Evolutionary conservation across 37 sponge, comb jelly and placozoan species (phyloP).

Genomic region (Aplysina aerophoba): DNA sequence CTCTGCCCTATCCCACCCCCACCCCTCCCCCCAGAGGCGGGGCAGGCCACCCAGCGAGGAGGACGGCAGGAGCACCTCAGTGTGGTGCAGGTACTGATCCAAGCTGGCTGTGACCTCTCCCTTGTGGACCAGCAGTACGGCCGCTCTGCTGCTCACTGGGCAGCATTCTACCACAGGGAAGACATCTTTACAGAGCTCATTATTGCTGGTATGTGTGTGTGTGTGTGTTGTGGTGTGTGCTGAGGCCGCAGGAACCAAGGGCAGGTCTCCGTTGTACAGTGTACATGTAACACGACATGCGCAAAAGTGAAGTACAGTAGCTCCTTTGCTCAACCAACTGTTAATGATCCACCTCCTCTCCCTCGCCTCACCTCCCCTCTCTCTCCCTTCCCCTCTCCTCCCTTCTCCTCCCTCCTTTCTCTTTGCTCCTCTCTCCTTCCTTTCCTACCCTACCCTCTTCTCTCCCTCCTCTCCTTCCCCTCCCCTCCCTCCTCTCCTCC

Average conservation of each 20-base stretch:
- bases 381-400: too few relatives aligned
- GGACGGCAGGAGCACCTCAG: conserved; percentile 34
- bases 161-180: conserved; percentile 58
- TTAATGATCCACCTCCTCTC: too few relatives aligned
- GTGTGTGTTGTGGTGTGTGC: not conserved
- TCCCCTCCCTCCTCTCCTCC: not conserved
- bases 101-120: conserved; percentile 44
- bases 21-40: not conserved
- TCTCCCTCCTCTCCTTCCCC: not conserved
- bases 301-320: too few relatives aligned
- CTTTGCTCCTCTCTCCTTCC: too few relatives aligned
- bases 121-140: conserved; percentile 68
- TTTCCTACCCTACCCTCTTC: too few relatives aligned
- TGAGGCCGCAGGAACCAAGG: too few relatives aligned
- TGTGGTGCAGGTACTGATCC: conserved; percentile 51
- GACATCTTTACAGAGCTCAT: conserved; percentile 72
- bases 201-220: conserved; percentile 45
- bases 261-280: too few relatives aligned
- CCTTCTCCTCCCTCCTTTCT: too few relatives aligned
- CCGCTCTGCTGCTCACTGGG: conserved; percentile 83
- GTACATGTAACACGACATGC: too few relatives aligned
- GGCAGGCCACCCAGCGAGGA: conserved; percentile 22
- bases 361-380: too few relatives aligned
- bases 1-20: not conserved
- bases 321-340: too few relatives aligned